Evolutionary conservation across 2,888 invertebrate genomes (phyloP), one percentile per base, ranked within the genome.

Genomic region (Pristionchus mayeri): DNA sequence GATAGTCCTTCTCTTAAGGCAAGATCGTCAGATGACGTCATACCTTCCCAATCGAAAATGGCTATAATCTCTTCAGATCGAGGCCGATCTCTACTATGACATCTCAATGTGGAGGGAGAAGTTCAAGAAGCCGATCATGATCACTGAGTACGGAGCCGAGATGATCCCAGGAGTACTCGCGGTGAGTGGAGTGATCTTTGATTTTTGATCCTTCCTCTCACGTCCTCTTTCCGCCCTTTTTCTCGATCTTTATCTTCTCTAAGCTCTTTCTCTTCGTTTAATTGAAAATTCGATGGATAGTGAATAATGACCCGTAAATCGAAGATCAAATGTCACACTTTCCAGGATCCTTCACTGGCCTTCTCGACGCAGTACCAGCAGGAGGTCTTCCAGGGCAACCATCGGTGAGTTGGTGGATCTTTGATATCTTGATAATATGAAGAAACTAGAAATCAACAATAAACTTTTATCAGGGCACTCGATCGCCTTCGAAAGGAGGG

Each of bases 311-410:
- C n/a, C n/a, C n/a, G n/a, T n/a, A n/a, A n/a, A n/a, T n/a, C n/a
- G n/a, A n/a, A n/a, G n/a, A n/a, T n/a, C n/a, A n/a, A n/a, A n/a
- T n/a, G n/a, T n/a, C n/a, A n/a, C n/a, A n/a, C 71, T 44, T 11
- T 44, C 87, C 92, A 85, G 94, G 93, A 94, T 85, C 95, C 95
- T 2, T 93, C 94, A 0, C 93, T 95, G 93, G 95, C 97, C 40
- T 99, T 98, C 96, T 96, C 97, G 0, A 98, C 98, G 93, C 98
- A 98, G 92, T 99, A 96, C 93, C 98, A 99, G 94, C 95, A 95
- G 0, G 95, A 96, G 67, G 93, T 97, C 83, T 94, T 98, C 93
- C 95, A 96, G 0, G 95, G 96, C 91, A 97, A 98, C 92, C 98
- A 98, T 93, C 95, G 95, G 93, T 82, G 6, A 78, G 50, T n/a